These are phyloP conservation scores for Pogoniulus pusillus DNA, from an alignment of 2,797 vertebrate genomes.

Conservation along the genomic window DNA sequence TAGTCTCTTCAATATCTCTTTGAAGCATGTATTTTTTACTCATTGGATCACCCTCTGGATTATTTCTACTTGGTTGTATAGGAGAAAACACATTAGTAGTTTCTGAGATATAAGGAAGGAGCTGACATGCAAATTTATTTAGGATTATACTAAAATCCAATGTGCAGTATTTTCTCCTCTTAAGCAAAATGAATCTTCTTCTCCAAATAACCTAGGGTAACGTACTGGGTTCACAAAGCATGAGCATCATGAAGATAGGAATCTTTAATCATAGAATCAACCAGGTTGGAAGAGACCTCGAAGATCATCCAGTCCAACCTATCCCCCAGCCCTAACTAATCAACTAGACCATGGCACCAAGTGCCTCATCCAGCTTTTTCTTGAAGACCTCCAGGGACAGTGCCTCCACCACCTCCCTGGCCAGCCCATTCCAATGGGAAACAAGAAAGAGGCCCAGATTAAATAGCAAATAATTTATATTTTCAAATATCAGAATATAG, in stretches of 20 bases:
- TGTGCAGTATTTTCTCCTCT: background rate
- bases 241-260: background rate
- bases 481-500: background rate
- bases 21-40: background rate
- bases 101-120: background rate
- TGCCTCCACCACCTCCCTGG: too few relatives aligned
- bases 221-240: background rate
- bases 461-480: background rate
- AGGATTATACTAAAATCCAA: background rate
- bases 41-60: background rate
- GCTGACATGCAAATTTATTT: background rate
- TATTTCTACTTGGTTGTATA: background rate
- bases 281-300: too few relatives aligned
- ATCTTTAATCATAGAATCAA: too few relatives aligned
- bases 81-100: background rate
- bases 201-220: background rate
- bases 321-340: too few relatives aligned
- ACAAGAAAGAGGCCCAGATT: background rate
- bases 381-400: too few relatives aligned
- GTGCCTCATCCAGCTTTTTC: too few relatives aligned
- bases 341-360: too few relatives aligned
- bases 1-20: background rate
- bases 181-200: background rate
- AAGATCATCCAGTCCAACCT: too few relatives aligned
- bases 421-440: too few relatives aligned